These are phyloP conservation scores for Thereva unica DNA, from an alignment of 2,888 invertebrate species.

Conservation along the genomic window DNA sequence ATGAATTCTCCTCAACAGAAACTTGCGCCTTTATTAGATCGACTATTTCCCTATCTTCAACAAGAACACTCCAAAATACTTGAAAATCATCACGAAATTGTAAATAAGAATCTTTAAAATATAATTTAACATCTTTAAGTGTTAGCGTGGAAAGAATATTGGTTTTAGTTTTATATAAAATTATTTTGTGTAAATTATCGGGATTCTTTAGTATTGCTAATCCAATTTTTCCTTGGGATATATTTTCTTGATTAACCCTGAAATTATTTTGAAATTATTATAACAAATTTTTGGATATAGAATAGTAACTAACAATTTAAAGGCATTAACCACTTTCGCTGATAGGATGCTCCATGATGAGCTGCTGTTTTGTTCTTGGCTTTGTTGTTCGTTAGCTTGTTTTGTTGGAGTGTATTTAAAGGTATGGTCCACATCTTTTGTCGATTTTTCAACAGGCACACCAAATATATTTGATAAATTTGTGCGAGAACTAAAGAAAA, in stretches of 20 bases:
- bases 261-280: constrained; percentile 22
- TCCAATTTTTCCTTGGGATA: constrained; percentile 56
- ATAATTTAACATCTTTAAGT: constrained; percentile 43
- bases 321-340: constrained; percentile 49
- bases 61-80: constrained; percentile 62
- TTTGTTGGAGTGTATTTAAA: constrained; percentile 47
- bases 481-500: constrained; percentile 41
- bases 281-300: constrained; percentile 3
- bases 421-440: constrained; percentile 41
- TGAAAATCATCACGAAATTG: constrained; percentile 60
- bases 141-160: constrained; percentile 47
- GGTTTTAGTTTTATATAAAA: constrained; percentile 48
- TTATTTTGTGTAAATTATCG: constrained; percentile 45
- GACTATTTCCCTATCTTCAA: constrained; percentile 2
- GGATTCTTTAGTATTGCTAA: constrained; percentile 56
- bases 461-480: constrained; percentile 47
- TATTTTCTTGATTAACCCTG: constrained; percentile 51
- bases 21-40: constrained; percentile 4
- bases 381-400: constrained; percentile 34
- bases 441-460: background rate
- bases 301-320: constrained; percentile 44
- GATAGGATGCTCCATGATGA: constrained; percentile 45
- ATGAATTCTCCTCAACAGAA: background rate
- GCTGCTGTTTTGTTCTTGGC: constrained; percentile 1
- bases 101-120: constrained; percentile 46